Base-by-base conservation (phyloP, 2,113 vertebrate genomes). In the Xyrauchen texanus region DNA sequence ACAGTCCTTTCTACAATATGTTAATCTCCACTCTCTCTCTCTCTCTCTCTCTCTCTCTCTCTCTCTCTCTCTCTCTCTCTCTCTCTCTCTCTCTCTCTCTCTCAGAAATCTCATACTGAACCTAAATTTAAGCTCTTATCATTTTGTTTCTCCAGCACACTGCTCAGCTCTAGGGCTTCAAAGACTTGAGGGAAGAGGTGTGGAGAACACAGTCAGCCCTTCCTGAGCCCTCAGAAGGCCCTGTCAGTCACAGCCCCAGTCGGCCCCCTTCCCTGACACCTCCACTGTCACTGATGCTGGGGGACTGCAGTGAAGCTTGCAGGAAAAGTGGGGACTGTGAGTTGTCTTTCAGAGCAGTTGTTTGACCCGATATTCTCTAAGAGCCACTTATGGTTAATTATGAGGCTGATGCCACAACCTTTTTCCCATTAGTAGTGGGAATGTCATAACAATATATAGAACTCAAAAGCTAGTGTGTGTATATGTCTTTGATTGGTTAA, bases 181-280 rank as follows among this genome's bases (percentile, higher is more conserved):
- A 72, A 72, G 69, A 11, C 55, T 16, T 72, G 55, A 11, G 69
- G 44, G 42, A 72, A 7, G 69, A 71, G 53, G 9, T 72, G 69
- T 47, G 55, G 69, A 72, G 69, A 72, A 60, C 69, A 60, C n/a
- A 16, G 69, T 72, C 69, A 72, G 55, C 55, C 53, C 34, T 16
- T 58, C 42, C 69, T 72, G 69, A 58, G 69, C 55, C 42, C 69
- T 46, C 13, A 16, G 42, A 58, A 72, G 69, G 7, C 69, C 42
- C 42, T 72, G 69, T 60, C 53, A 58, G 47, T 72, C 53, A 60
- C 6, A 72, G 42, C 44, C 5, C 13, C 13, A 15, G 13, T 15
- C 13, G 13, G n/a, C 13, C 6, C 6, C 11, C 4, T n/a, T 5
- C 11, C 53, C 53, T 57, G 10, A 57, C 53, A n/a, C 53, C 53